Evolutionary conservation across 1,140 invertebrate species (phyloP).

Genomic region (Diorhabda elongata): DNA sequence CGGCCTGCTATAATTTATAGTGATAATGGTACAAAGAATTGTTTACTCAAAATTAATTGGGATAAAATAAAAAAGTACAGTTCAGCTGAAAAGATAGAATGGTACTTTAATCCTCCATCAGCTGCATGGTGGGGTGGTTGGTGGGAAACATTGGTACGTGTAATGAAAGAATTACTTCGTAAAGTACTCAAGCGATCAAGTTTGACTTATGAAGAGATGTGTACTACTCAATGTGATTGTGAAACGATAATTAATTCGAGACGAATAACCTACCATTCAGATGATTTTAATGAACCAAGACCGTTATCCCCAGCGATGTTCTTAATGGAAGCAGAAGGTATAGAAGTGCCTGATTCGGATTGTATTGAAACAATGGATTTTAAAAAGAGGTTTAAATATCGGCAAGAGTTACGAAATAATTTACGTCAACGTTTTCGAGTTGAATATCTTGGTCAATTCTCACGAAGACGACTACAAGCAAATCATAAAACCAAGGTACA

Average conservation of each 20-base stretch:
- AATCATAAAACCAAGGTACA: too few species aligned
- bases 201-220: too few species aligned
- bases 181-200: too few species aligned
- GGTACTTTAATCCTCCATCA: constrained; percentile 44
- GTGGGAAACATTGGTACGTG: too few species aligned
- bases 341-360: neutral
- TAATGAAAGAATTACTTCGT: too few species aligned
- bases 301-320: too few species aligned
- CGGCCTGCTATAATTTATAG: neutral
- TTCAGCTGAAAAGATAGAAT: constrained; percentile 30
- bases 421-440: neutral
- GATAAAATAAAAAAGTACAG: constrained; percentile 5
- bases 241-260: constrained; percentile 37
- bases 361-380: neutral
- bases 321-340: too few species aligned
- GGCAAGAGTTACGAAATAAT: neutral
- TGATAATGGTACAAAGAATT: constrained; percentile 31
- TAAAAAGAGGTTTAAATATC: neutral
- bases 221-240: too few species aligned
- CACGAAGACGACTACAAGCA: neutral
- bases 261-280: too few species aligned
- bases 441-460: neutral
- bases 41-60: constrained; percentile 1
- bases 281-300: too few species aligned
- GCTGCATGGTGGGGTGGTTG: constrained; percentile 36